Conservation (phyloP, 2,797 vertebrate genomes). For the Setipinna tenuifilis region DNA sequence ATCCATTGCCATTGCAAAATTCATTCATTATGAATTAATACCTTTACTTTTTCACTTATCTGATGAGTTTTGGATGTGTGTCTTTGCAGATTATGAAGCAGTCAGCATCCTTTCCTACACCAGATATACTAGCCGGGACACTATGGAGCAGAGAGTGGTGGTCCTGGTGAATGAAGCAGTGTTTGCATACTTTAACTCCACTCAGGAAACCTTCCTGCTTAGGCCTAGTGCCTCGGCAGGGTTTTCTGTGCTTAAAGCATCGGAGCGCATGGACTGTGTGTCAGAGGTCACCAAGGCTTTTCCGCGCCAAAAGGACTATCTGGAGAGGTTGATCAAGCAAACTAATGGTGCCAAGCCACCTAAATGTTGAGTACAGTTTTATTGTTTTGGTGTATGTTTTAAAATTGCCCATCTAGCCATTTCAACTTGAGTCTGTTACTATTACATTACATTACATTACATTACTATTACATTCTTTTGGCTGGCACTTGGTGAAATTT, state of each 20-base stretch:
- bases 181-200: constrained; percentile 44
- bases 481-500: not conserved
- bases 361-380: constrained; percentile 36
- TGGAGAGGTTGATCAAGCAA: constrained; percentile 31
- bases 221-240: constrained; percentile 41
- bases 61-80: not conserved
- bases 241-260: constrained; percentile 39
- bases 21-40: too few relatives aligned
- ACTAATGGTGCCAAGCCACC: constrained; percentile 13
- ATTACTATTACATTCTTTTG: not conserved
- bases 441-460: too few relatives aligned
- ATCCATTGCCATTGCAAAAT: not conserved
- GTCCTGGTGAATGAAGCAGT: constrained; percentile 48
- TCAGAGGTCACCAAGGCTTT: constrained; percentile 42
- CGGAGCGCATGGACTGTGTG: constrained; percentile 34
- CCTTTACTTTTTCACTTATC: not conserved
- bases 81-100: constrained; percentile 34
- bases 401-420: not conserved
- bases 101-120: constrained; percentile 45
- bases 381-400: not conserved
- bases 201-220: constrained; percentile 39
- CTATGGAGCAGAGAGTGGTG: constrained; percentile 43
- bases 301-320: constrained; percentile 37
- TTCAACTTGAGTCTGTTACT: not conserved
- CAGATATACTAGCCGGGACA: constrained; percentile 27